These are phyloP conservation scores for Dryobates pubescens DNA, from an alignment of 2,797 vertebrate species.

Conservation along the genomic window DNA sequence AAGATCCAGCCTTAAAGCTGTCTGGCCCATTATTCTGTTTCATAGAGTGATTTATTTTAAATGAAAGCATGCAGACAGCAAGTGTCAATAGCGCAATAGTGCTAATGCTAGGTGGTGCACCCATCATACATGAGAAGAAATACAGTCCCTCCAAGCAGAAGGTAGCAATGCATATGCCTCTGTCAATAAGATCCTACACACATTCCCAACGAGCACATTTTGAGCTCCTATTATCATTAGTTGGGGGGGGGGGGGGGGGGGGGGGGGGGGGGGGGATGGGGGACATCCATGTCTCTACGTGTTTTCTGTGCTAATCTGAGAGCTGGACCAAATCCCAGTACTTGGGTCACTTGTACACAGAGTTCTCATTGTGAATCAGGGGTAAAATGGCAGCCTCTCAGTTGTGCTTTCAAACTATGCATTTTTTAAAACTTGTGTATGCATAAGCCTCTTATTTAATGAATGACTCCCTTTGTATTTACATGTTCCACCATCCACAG, in stretches of 20 bases:
- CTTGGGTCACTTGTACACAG: constrained; percentile 81
- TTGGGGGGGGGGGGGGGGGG: constrained; percentile 55
- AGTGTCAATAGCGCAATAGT: neutral
- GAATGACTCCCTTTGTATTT: constrained; percentile 83
- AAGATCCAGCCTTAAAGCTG: neutral
- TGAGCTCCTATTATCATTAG: constrained; percentile 36
- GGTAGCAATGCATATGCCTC: neutral
- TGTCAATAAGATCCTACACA: neutral
- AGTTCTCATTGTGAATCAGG: constrained; percentile 80
- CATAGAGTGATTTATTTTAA: neutral
- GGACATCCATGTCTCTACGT: constrained; percentile 67
- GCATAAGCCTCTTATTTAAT: constrained; percentile 84
- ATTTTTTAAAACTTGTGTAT: constrained; percentile 81
- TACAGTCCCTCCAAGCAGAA: neutral
- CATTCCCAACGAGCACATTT: constrained; percentile 26
- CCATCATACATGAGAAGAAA: neutral
- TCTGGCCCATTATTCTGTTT: neutral
- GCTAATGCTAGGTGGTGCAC: neutral
- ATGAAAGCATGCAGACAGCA: neutral
- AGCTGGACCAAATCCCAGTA: constrained; percentile 80
- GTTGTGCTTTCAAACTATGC: constrained; percentile 79
- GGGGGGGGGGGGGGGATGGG: constrained; percentile 59
- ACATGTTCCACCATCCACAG: constrained; percentile 79
- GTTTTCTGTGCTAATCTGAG: constrained; percentile 82
- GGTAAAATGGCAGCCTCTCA: constrained; percentile 77